Evolutionary conservation across 1,140 invertebrate genomes (phyloP), one percentile per base, ranked within the genome.

Genomic region (Procambarus clarkii): DNA sequence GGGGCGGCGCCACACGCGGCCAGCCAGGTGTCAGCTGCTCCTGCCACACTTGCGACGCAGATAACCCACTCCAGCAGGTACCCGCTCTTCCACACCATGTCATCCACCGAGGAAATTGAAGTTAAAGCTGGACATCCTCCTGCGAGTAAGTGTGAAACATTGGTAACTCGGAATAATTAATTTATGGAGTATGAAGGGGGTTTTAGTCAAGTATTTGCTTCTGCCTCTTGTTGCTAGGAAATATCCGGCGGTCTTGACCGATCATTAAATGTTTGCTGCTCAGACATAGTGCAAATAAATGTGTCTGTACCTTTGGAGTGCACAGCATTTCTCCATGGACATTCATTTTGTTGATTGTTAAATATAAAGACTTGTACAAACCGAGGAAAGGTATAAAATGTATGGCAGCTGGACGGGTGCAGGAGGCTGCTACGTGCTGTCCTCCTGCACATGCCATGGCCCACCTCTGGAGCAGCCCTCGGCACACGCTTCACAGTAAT

Each of bases 61-160:
- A 11, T 13, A 46, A 21, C 11, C 7, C 9, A 5, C 34, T 9
- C 21, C 11, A 13, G 11, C 34, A 34, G 34, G 34, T 34, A 34
- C 34, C 34, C 34, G 24, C 45, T 71, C 45, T 89, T 54, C n/a
- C 44, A 58, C 87, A 50, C 2, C 3, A 82, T 91, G 88, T 91
- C 88, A 91, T 91, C 88, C 44, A 69, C 54, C 45, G 88, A 91
- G 74, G 88, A 91, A n/a, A 77, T 91, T 48, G 88, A 91, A 69
- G 54, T 64, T 1, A 91, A 91, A 50, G 82, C 60, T 18, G 88
- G 88, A 77, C 88, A 91, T 34, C 81, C 88, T 79, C 88, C 88
- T 64, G 88, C 88, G 64, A 60, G 88, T 91, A 85, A 69, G 88
- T 91, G n/a, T 74, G 7, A 74, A 74, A 74, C 21, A 34, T 34